Evolutionary conservation across 2,888 invertebrate species (phyloP).

Genomic region (Tachina fera): DNA sequence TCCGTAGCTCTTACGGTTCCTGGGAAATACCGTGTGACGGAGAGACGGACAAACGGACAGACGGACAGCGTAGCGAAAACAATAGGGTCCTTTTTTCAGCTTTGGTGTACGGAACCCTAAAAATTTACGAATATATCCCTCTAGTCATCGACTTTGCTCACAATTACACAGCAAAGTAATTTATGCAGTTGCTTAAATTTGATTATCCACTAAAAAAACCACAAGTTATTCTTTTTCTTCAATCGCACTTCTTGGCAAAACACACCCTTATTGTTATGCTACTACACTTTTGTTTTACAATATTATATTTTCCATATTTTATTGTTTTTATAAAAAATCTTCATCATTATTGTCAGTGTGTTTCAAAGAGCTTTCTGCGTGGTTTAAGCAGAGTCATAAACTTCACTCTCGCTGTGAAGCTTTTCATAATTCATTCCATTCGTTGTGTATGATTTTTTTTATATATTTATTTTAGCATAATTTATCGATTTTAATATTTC

Average conservation of each 20-base stretch:
- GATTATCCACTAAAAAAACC: neutral
- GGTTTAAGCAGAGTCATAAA: neutral
- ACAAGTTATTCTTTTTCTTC: neutral
- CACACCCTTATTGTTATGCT: constrained; percentile 62
- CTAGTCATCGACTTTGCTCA: no score
- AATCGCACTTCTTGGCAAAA: constrained; percentile 47
- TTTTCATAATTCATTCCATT: neutral
- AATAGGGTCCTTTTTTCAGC: no score
- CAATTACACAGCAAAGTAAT: no score
- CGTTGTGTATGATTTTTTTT: constrained; percentile 38
- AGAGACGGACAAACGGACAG: no score
- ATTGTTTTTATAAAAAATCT: constrained; percentile 10
- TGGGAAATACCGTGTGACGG: no score
- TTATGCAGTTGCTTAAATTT: neutral
- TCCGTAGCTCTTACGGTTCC: no score
- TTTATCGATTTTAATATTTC: constrained; percentile 67
- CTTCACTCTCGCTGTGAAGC: neutral
- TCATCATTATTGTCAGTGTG: neutral
- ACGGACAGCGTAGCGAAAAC: no score
- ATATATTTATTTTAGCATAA: constrained; percentile 43
- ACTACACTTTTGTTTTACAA: neutral
- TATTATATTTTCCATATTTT: neutral
- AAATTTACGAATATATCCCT: no score
- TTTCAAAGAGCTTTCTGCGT: neutral
- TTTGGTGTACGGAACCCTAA: no score